Conservation (phyloP, 2,113 vertebrate species). For the Entelurus aequoreus region DNA sequence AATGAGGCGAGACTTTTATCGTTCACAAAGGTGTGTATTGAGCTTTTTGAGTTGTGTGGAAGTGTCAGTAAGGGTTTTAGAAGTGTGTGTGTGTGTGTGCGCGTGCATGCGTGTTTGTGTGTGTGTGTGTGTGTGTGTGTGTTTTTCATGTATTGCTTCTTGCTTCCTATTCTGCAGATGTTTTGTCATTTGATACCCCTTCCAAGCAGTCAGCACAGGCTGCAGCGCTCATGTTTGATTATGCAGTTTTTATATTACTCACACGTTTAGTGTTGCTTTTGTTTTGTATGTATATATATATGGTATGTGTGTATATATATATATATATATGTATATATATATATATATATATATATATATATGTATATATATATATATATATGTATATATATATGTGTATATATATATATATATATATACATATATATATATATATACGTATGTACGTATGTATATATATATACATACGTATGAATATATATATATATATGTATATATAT, state of each 20-base stretch:
- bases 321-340: too few species aligned
- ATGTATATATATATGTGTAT: too few species aligned
- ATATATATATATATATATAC: too few species aligned
- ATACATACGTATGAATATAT: too few species aligned
- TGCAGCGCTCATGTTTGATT: constrained; percentile 20
- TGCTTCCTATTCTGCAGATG: constrained; percentile 21
- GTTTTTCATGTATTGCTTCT: constrained; percentile 4
- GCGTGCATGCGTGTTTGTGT: background rate
- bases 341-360: too few species aligned
- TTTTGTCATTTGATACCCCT: constrained; percentile 28
- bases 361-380: too few species aligned
- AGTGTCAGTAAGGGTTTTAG: background rate
- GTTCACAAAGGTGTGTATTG: constrained; percentile 6
- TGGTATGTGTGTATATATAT: too few species aligned
- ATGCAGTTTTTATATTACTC: background rate
- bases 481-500: too few species aligned
- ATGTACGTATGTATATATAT: too few species aligned
- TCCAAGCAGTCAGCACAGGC: constrained; percentile 10
- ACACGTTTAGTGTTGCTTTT: too few species aligned
- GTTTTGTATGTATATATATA: too few species aligned
- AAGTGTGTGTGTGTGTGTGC: background rate
- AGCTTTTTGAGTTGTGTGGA: background rate
- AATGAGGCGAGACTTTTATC: constrained; percentile 5
- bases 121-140: background rate
- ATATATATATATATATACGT: too few species aligned